These are phyloP conservation scores for Mantis religiosa DNA, from an alignment of 2,888 invertebrate genomes.

Conservation along the genomic window DNA sequence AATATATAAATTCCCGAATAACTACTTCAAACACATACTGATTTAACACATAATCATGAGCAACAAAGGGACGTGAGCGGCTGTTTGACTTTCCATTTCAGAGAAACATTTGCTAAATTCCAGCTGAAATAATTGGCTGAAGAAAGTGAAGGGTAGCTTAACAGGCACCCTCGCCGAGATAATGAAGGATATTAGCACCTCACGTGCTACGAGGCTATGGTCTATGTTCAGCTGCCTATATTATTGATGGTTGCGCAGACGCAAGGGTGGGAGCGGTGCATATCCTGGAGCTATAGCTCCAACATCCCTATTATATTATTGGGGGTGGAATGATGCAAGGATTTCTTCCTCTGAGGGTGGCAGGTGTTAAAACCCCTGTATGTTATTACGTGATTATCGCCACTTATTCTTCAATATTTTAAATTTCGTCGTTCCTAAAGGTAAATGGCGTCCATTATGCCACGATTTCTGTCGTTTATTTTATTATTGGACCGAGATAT, in stretches of 20 bases:
- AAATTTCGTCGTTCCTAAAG: background rate
- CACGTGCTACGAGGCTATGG: background rate
- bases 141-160: background rate
- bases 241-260: background rate
- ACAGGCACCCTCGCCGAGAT: background rate
- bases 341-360: background rate
- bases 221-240: background rate
- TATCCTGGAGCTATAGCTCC: background rate
- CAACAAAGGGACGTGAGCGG: no score
- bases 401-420: slow-evolving; percentile 9
- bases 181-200: background rate
- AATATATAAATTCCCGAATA: no score
- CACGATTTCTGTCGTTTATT: slow-evolving; percentile 3
- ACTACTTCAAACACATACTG: no score
- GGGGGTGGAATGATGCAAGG: background rate
- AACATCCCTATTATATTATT: background rate
- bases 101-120: background rate
- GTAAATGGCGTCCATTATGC: background rate
- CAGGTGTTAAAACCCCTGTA: slow-evolving; percentile 10
- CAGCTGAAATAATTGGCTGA: background rate
- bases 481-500: background rate
- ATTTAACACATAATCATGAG: no score
- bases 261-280: background rate
- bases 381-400: slow-evolving; percentile 14
- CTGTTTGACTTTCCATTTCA: background rate